Conservation (phyloP, 2,797 vertebrate species). For the Mareca strepera region DNA sequence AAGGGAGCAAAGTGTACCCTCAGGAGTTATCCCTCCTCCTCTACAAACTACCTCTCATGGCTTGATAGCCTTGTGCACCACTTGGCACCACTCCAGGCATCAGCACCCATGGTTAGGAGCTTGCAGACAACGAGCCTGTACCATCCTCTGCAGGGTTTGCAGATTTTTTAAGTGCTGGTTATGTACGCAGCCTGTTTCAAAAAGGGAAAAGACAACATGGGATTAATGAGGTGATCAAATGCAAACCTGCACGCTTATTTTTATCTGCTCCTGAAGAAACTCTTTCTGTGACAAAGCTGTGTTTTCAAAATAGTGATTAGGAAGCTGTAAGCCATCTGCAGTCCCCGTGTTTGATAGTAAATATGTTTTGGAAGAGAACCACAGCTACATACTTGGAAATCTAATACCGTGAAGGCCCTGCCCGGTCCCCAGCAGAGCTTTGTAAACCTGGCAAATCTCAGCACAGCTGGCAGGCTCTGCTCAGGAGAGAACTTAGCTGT, state of each 20-base stretch:
- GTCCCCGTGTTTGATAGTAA: background rate
- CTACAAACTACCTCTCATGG: background rate
- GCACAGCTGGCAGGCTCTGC: constrained; percentile 4
- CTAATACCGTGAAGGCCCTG: background rate
- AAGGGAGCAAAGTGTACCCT: background rate
- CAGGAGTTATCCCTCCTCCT: background rate
- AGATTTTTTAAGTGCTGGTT: background rate
- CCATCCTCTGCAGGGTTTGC: background rate
- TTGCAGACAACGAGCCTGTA: background rate
- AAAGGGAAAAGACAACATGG: background rate
- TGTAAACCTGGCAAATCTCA: constrained; percentile 21
- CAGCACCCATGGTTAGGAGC: background rate
- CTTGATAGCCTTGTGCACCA: background rate
- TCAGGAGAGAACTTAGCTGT: background rate
- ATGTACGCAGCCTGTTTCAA: background rate
- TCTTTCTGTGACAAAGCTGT: background rate
- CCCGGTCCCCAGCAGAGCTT: background rate
- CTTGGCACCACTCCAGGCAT: background rate
- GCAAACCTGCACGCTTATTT: background rate
- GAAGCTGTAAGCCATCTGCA: background rate
- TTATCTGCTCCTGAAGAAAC: background rate
- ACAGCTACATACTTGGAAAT: background rate
- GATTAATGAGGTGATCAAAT: background rate
- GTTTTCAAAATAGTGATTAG: background rate
- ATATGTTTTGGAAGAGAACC: background rate